Evolutionary conservation across 2,113 vertebrate genomes (phyloP).

Genomic region (Dendropsophus ebraccatus): DNA sequence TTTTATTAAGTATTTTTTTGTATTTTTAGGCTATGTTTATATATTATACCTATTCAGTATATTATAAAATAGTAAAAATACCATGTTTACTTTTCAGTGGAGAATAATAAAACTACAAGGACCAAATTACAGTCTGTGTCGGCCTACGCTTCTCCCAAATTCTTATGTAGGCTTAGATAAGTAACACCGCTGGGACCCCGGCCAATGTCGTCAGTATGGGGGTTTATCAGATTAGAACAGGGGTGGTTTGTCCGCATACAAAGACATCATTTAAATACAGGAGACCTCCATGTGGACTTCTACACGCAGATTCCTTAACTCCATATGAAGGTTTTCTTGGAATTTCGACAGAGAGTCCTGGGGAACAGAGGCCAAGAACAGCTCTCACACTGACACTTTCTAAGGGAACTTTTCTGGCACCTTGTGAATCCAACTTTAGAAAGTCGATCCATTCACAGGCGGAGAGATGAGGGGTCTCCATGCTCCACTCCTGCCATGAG

Average conservation of each 20-base stretch:
- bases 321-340: conserved; percentile 48
- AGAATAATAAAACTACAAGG: neutral
- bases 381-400: conserved; percentile 44
- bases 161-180: neutral
- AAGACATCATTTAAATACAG: conserved; percentile 33
- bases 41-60: neutral
- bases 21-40: neutral
- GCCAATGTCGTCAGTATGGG: conserved; percentile 12
- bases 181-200: neutral
- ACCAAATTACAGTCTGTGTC: neutral
- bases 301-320: conserved; percentile 21
- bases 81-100: neutral
- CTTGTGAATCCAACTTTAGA: conserved; percentile 32
- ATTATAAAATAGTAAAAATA: neutral
- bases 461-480: neutral
- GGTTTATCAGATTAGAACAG: conserved; percentile 27
- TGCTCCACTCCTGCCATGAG: neutral
- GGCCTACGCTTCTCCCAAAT: neutral
- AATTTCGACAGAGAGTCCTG: conserved; percentile 21
- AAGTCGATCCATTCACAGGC: conserved; percentile 29
- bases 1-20: too few species aligned
- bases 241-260: conserved; percentile 30
- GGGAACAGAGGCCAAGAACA: conserved; percentile 28
- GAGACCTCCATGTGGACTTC: conserved; percentile 22
- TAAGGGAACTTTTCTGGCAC: conserved; percentile 18